phyloP scores from a whole-genome alignment of 2,888 invertebrate species.

The Notodonta ziczac region DNA sequence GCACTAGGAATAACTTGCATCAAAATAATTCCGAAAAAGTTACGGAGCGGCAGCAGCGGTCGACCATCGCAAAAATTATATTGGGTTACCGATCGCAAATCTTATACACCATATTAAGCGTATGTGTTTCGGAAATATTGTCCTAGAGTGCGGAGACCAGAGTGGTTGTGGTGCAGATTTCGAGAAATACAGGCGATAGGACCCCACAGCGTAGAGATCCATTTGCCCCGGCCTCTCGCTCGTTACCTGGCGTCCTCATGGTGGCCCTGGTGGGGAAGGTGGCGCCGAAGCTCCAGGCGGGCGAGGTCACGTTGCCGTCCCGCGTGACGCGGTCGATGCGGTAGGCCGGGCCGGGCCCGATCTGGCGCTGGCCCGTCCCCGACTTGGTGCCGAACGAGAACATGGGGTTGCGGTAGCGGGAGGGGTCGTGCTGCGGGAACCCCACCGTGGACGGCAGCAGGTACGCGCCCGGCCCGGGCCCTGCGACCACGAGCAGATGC shows the following conservation, averaged over 20 bases:
- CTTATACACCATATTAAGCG: too few relatives aligned
- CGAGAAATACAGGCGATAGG: too few relatives aligned
- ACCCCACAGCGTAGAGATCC: too few relatives aligned
- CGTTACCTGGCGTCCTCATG: constrained; percentile 80
- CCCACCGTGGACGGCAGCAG: constrained; percentile 86
- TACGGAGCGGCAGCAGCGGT: too few relatives aligned
- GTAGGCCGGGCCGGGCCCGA: constrained; percentile 78
- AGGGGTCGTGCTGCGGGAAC: constrained; percentile 85
- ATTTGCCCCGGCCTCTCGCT: not conserved
- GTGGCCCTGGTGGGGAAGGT: constrained; percentile 46
- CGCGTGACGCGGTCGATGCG: constrained; percentile 70
- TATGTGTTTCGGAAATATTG: too few relatives aligned
- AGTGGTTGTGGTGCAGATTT: too few relatives aligned
- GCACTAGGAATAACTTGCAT: too few relatives aligned
- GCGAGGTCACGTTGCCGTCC: constrained; percentile 68
- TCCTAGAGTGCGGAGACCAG: too few relatives aligned
- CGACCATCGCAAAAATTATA: too few relatives aligned
- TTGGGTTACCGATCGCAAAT: too few relatives aligned
- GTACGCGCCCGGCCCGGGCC: constrained; percentile 88
- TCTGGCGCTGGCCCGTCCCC: constrained; percentile 72
- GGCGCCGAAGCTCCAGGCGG: constrained; percentile 82
- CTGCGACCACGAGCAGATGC: constrained; percentile 56
- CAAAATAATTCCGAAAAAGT: too few relatives aligned
- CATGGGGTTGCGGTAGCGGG: constrained; percentile 86
- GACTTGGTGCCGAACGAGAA: constrained; percentile 84